phyloP scores from a whole-genome alignment of 2,797 vertebrate genomes.

The Sandelia bainsii region DNA sequence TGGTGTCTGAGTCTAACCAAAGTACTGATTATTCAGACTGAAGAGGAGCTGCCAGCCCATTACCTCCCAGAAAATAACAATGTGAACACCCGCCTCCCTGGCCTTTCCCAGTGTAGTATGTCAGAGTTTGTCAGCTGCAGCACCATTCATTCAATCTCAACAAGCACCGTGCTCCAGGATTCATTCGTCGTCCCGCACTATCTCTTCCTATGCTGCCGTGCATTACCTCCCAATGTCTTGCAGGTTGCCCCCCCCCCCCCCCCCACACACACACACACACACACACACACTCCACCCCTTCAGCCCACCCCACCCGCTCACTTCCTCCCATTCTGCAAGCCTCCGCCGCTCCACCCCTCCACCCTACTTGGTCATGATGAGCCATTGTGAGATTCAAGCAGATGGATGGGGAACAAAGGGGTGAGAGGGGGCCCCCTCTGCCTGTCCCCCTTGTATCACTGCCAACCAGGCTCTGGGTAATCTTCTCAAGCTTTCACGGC shows the following conservation, averaged over 20 bases:
- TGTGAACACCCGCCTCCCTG: conserved; percentile 74
- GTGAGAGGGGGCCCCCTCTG: conserved; percentile 79
- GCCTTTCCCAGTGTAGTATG: conserved; percentile 71
- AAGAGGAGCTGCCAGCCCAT: conserved; percentile 82
- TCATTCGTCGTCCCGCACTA: conserved; percentile 69
- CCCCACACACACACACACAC: conserved; percentile 27
- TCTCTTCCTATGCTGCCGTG: conserved; percentile 54
- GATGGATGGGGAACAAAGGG: conserved; percentile 92
- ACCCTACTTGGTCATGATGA: conserved; percentile 82
- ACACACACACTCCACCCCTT: conserved; percentile 30
- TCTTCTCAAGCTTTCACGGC: conserved; percentile 85
- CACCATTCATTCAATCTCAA: conserved; percentile 82
- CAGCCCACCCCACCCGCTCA: conserved; percentile 62
- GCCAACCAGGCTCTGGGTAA: conserved; percentile 87
- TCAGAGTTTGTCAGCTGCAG: conserved; percentile 81
- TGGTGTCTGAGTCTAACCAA: conserved; percentile 81
- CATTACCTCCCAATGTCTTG: conserved; percentile 72
- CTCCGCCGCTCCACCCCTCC: conserved; percentile 77
- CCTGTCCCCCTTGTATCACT: conserved; percentile 86
- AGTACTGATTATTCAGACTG: conserved; percentile 85
- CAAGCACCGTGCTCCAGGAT: conserved; percentile 72
- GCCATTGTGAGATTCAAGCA: conserved; percentile 91
- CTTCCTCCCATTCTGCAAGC: conserved; percentile 71
- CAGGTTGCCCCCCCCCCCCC: conserved; percentile 55
- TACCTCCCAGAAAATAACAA: conserved; percentile 80